These are phyloP conservation scores for Neogale vison DNA, from an alignment of 2,113 vertebrate species.

Conservation along the genomic window DNA sequence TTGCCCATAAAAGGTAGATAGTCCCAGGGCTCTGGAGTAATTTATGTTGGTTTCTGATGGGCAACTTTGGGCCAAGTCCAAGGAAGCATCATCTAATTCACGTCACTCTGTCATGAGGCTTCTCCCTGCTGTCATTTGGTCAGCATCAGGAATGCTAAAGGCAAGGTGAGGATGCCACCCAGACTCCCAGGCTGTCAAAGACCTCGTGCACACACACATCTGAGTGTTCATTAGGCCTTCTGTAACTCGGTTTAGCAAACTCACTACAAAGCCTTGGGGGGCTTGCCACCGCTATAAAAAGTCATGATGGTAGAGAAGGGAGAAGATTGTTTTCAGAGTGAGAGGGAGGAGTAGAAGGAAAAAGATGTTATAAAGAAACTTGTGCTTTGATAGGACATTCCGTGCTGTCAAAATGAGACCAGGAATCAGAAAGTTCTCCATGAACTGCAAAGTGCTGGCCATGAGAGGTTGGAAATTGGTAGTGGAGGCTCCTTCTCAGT, in stretches of 20 bases:
- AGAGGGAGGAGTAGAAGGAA: background rate
- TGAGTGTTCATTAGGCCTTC: background rate
- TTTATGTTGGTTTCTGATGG: background rate
- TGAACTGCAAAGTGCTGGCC: background rate
- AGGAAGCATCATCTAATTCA: background rate
- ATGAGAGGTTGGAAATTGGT: background rate
- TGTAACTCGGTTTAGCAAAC: background rate
- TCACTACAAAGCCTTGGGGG: background rate
- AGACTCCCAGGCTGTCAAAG: background rate
- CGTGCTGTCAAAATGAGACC: constrained; percentile 1
- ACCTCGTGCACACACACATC: rapidly evolving
- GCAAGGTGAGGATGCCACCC: background rate
- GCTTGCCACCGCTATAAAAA: background rate
- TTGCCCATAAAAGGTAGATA: background rate
- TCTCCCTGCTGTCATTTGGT: background rate
- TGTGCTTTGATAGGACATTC: constrained; percentile 33
- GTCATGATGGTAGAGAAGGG: background rate
- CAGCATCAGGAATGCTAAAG: background rate
- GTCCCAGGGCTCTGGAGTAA: background rate
- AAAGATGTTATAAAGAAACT: background rate
- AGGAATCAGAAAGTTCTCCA: background rate
- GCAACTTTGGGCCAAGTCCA: background rate
- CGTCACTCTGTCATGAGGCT: background rate
- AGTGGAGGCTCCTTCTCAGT: background rate
- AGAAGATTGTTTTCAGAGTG: background rate